Base-by-base conservation (phyloP, 1,140 invertebrate species). In the Nasonia longicornis region DNA sequence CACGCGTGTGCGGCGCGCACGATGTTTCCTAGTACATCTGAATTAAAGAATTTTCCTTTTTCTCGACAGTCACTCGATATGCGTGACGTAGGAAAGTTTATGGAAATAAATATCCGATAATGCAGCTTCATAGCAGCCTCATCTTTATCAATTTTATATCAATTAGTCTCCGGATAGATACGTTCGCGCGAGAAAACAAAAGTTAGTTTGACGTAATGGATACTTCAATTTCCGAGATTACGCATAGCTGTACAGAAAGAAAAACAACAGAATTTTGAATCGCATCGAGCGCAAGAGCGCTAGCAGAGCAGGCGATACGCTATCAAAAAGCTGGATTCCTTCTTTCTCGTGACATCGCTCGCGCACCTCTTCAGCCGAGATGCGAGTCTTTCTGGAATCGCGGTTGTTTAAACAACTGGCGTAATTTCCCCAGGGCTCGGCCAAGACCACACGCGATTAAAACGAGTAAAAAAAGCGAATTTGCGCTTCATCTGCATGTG, bases 401-500 rank as follows among this genome's bases (percentile, higher is more conserved):
- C 29, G 31, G 45, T 79, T 79, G 35, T 79, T 45, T 35, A 69
- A 35, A 71, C 29, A 29, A 70, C 0, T 58, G 58, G 6, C 48
- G 77, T 16, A 79, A 79, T 63, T 71, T 31, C 11, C 42, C 6
- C 63, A 64, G 26, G 22, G 63, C 11, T 64, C 22, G 4, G 14
- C 20, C 7, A n/a, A 64, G 63, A 22, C 22, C 63, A 26, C n/a
- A 10, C 20, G 22, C 8, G 4, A n/a, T 64, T 16, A 26, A 8
- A 26, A 1, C n/a, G 58, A 16, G 20, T n/a, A 64, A 64, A 64
- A 22, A 26, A 16, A 64, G 8, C 4, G n/a, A 26, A 12, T 48
- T 48, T 3, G 10, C 45, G 12, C 45, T 48, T 16, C 45, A 48
- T 48, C 14, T 48, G 8, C 38, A 42, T 42, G 8, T 42, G 8